Conservation (phyloP, 2,797 vertebrate species). For the Liasis olivaceus region DNA sequence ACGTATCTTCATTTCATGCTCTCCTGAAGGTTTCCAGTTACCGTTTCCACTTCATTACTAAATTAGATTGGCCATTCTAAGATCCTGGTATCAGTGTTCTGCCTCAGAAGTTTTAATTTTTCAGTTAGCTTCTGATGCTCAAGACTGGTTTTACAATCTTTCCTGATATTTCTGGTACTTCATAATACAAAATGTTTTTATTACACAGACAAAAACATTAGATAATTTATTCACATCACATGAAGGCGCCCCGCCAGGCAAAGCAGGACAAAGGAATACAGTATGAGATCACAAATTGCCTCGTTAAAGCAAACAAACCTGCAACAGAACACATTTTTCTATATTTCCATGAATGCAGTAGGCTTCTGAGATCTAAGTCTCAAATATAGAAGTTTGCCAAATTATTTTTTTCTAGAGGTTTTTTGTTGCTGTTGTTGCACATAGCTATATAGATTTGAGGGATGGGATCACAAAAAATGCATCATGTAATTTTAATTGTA, state of each 20-base stretch:
- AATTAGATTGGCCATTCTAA: slow-evolving; percentile 47
- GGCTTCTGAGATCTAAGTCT: not conserved
- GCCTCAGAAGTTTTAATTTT: slow-evolving; percentile 39
- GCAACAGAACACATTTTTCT: not conserved
- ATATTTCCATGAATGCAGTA: not conserved
- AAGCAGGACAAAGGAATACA: slow-evolving; percentile 5
- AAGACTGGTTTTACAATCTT: slow-evolving; percentile 10
- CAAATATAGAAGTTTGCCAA: not conserved
- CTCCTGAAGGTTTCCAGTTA: slow-evolving; percentile 72
- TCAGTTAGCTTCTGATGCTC: slow-evolving; percentile 19
- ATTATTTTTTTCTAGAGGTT: not conserved
- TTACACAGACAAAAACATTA: slow-evolving; percentile 13
- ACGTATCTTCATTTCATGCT: slow-evolving; percentile 69
- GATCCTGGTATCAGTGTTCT: slow-evolving; percentile 36
- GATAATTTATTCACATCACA: not conserved
- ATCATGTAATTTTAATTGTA: not conserved
- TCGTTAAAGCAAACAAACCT: not conserved
- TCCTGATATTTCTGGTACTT: not conserved
- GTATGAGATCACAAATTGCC: not conserved
- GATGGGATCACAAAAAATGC: not conserved
- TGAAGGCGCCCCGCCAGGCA: not conserved
- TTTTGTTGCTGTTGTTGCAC: not conserved
- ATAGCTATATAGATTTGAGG: not conserved
- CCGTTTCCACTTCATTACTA: slow-evolving; percentile 74
- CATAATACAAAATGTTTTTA: slow-evolving; percentile 13